Evolutionary conservation across 1,140 invertebrate genomes (phyloP), one percentile per base, ranked within the genome.

Genomic region (Drosophila seguyi): DNA sequence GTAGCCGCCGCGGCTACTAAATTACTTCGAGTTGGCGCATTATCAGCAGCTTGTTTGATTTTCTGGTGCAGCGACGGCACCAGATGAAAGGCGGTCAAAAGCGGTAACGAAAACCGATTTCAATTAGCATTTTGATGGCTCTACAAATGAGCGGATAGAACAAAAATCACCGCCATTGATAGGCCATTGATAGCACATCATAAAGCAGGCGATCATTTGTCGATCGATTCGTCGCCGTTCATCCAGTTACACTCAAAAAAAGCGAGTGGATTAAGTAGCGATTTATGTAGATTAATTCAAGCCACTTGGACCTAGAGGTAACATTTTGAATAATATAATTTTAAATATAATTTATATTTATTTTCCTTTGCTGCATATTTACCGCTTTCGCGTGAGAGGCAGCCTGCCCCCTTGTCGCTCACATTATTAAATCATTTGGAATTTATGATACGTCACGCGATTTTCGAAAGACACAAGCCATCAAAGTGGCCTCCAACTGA

Each of bases 91-190:
- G 52, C 74, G 27, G 39, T 11, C 14, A 58, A 58, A 52, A 62
- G 71, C 47, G 69, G 56, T 11, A 59, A 55, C 57, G 39, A 45
- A 62, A 75, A 65, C 66, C 68, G 59, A 90, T 90, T 90, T 85
- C 81, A 90, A 88, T 88, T 88, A 88, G 77, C 84, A 88, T 88
- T 90, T 88, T 88, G 81, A 88, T 88, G 85, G 81, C 61, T 75
- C 72, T 77, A 87, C 84, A 87, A 87, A 87, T 88, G 67, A 87
- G 85, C 68, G 65, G 75, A 76, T 74, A 85, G 83, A 88, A 87
- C 76, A 62, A 47, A 72, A 76, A 78, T 81, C 72, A 47, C 61
- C 65, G 81, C 76, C 72, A 83, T 79, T 84, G 83, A 86, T 86
- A 86, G 83, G 57, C 83, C 76, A 86, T 87, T 87, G 83, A 87